phyloP scores from a whole-genome alignment of 53 echinoderm and acorn worm genomes.

The Holothuria leucospilota region DNA sequence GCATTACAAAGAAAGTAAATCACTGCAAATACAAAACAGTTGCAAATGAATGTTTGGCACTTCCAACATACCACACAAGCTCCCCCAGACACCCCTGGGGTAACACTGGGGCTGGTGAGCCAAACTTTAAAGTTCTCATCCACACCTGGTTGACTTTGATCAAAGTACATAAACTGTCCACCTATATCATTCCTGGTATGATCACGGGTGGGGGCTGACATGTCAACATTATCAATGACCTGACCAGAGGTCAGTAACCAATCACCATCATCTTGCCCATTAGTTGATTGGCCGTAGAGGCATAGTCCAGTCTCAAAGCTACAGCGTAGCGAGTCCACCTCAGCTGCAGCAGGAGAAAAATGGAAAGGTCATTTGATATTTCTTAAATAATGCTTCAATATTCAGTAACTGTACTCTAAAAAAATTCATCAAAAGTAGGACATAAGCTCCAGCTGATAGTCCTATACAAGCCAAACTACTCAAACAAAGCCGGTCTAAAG shows the following conservation, averaged over 20 bases:
- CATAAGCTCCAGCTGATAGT: no score
- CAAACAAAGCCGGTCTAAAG: no score
- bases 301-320: slow-evolving; percentile 62
- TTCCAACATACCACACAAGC: background rate
- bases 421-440: no score
- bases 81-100: background rate
- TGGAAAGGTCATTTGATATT: background rate
- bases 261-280: slow-evolving; percentile 49
- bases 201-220: slow-evolving; percentile 65
- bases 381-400: no score
- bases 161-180: slow-evolving; percentile 73
- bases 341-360: background rate
- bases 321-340: slow-evolving; percentile 9
- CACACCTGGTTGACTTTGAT: slow-evolving; percentile 23
- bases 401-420: no score
- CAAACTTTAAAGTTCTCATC: background rate
- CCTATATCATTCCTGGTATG: slow-evolving; percentile 63
- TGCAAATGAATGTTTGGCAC: no score
- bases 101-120: slow-evolving; percentile 33
- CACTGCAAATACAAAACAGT: no score
- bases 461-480: no score
- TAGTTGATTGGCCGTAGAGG: slow-evolving; percentile 25
- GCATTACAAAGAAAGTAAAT: no score
- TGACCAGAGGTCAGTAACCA: slow-evolving; percentile 60
- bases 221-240: slow-evolving; percentile 26